Conservation (phyloP, 92 coral and sea anemone species). For the Montipora capitata region DNA sequence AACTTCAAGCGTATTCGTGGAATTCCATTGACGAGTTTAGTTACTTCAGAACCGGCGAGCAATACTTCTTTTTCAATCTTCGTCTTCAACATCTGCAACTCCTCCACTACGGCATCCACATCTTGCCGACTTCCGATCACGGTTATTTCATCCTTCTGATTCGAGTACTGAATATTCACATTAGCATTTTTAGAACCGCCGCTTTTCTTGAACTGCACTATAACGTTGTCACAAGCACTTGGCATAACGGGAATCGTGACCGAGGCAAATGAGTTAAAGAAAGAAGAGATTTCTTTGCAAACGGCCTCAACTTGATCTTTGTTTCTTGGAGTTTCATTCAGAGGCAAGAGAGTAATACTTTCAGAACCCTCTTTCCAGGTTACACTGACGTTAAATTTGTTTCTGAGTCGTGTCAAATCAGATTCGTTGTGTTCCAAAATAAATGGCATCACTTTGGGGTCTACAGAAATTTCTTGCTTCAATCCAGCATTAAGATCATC, state of each 20-base stretch:
- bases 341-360: neutral
- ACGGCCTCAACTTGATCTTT: slow-evolving; percentile 33
- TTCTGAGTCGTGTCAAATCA: neutral
- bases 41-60: slow-evolving; percentile 51
- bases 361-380: slow-evolving; percentile 24
- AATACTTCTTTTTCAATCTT: slow-evolving; percentile 51
- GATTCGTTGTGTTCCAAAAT: neutral
- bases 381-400: neutral
- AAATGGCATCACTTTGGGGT: neutral
- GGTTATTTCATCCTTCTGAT: slow-evolving; percentile 7
- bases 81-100: slow-evolving; percentile 42
- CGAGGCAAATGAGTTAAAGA: neutral
- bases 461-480: neutral
- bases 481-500: neutral
- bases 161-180: neutral
- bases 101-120: slow-evolving; percentile 36
- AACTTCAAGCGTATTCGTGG: slow-evolving; percentile 27
- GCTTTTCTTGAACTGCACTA: slow-evolving; percentile 10
- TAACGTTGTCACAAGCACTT: slow-evolving; percentile 32
- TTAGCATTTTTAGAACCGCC: neutral
- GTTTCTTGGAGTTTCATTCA: slow-evolving; percentile 19
- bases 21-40: slow-evolving; percentile 2
- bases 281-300: neutral
- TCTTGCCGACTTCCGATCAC: slow-evolving; percentile 49
- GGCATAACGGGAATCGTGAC: slow-evolving; percentile 2